Conservation (phyloP, 2,797 vertebrate species). For the Meda fulgida region DNA sequence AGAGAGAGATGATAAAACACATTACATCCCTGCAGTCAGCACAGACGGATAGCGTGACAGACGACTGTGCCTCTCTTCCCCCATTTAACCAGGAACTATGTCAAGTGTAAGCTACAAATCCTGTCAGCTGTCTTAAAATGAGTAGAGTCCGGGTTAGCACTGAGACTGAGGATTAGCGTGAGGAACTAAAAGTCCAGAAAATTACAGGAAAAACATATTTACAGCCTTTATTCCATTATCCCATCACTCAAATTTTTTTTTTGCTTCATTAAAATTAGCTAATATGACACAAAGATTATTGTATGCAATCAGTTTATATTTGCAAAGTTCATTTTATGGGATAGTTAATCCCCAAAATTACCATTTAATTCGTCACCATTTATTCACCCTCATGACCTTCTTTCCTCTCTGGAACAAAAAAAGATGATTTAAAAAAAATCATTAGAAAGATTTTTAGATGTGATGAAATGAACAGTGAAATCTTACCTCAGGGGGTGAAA, state of each 20-base stretch:
- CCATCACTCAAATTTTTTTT: too few relatives aligned
- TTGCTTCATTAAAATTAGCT: too few relatives aligned
- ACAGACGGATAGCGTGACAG: constrained; percentile 15
- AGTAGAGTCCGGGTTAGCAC: neutral
- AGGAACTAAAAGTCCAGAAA: neutral
- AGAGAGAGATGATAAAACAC: constrained; percentile 14
- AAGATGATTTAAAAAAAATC: too few relatives aligned
- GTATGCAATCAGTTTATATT: too few relatives aligned
- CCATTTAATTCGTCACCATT: too few relatives aligned
- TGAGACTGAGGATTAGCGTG: neutral
- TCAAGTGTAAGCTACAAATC: constrained; percentile 16
- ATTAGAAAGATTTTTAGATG: neutral
- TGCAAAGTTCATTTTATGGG: too few relatives aligned
- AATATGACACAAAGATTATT: too few relatives aligned
- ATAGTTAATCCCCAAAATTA: too few relatives aligned
- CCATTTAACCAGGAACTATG: constrained; percentile 13
- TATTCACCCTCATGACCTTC: too few relatives aligned
- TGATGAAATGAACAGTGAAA: neutral
- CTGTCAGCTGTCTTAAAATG: neutral
- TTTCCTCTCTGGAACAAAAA: too few relatives aligned
- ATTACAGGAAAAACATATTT: neutral
- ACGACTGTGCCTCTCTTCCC: neutral
- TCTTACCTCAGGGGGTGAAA: constrained; percentile 49
- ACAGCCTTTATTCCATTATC: neutral
- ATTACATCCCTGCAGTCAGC: constrained; percentile 14